Conservation (phyloP, 2,797 vertebrate species). For the Muraenolepis orangiensis region DNA sequence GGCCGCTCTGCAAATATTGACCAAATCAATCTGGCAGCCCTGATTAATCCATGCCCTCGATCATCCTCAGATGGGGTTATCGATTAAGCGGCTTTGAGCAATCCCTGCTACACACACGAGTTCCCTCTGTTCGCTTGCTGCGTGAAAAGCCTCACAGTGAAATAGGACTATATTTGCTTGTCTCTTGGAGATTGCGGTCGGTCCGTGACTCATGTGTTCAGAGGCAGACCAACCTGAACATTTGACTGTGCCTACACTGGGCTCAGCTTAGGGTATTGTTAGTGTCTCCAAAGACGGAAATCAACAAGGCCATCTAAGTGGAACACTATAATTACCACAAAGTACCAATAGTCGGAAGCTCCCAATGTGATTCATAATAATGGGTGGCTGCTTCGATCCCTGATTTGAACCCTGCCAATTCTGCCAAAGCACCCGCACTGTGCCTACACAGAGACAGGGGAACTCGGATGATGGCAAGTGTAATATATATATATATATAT, state of each 20-base stretch:
- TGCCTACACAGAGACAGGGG: neutral
- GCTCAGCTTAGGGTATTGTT: neutral
- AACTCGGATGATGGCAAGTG: neutral
- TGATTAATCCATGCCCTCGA: constrained; percentile 4
- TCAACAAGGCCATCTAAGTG: neutral
- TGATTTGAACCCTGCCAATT: neutral
- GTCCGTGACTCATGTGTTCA: constrained; percentile 2
- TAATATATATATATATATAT: too few relatives aligned
- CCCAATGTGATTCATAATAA: neutral
- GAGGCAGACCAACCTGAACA: neutral
- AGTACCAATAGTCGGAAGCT: neutral
- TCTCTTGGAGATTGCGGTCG: constrained; percentile 5
- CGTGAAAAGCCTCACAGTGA: constrained; percentile 7
- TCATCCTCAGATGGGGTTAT: constrained; percentile 25
- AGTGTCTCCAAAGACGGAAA: neutral
- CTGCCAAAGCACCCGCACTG: neutral
- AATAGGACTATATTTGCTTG: constrained; percentile 20
- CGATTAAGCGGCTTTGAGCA: neutral
- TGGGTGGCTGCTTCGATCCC: neutral
- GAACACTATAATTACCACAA: neutral
- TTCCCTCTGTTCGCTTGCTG: constrained; percentile 17
- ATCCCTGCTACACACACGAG: constrained; percentile 1
- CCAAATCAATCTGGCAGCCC: neutral
- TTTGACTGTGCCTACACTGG: neutral
- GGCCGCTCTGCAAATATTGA: neutral